These are phyloP conservation scores for Glossophaga mutica DNA, from an alignment of 2,797 vertebrate genomes.

Conservation along the genomic window DNA sequence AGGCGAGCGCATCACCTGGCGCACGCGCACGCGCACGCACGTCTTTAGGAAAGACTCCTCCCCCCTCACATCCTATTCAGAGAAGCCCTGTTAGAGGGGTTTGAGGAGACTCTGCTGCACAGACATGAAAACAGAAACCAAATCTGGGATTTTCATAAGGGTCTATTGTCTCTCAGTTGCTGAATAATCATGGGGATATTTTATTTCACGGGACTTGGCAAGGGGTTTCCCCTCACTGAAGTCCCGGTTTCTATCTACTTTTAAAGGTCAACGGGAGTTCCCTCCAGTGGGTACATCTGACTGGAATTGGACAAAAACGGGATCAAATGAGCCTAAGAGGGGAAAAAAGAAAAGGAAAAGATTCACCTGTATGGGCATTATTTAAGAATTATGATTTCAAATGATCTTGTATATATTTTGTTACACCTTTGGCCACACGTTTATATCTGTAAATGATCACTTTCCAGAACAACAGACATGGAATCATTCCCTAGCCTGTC, in stretches of 20 bases:
- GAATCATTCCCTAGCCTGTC: not conserved
- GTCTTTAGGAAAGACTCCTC: not conserved
- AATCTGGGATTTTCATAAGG: not conserved
- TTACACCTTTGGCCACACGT: slow-evolving; percentile 42
- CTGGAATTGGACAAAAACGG: slow-evolving; percentile 67
- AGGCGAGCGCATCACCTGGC: rapidly evolving
- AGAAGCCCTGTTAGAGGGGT: not conserved
- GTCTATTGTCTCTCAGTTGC: not conserved
- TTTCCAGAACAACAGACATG: slow-evolving; percentile 57
- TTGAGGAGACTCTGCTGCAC: not conserved
- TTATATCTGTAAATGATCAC: slow-evolving; percentile 17
- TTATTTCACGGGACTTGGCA: not conserved
- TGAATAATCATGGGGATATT: not conserved
- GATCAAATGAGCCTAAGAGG: slow-evolving; percentile 40
- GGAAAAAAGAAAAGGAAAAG: slow-evolving; percentile 44
- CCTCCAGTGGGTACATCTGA: slow-evolving; percentile 54
- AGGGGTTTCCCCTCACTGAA: not conserved
- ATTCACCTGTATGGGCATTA: slow-evolving; percentile 59
- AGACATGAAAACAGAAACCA: not conserved
- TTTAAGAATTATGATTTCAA: slow-evolving; percentile 67
- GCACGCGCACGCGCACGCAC: no score
- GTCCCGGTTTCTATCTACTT: not conserved
- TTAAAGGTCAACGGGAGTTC: slow-evolving; percentile 34
- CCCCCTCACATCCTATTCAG: not conserved
- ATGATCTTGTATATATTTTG: slow-evolving; percentile 52